Conservation (phyloP, 2,888 invertebrate species). For the Amphimallon solstitiale region DNA sequence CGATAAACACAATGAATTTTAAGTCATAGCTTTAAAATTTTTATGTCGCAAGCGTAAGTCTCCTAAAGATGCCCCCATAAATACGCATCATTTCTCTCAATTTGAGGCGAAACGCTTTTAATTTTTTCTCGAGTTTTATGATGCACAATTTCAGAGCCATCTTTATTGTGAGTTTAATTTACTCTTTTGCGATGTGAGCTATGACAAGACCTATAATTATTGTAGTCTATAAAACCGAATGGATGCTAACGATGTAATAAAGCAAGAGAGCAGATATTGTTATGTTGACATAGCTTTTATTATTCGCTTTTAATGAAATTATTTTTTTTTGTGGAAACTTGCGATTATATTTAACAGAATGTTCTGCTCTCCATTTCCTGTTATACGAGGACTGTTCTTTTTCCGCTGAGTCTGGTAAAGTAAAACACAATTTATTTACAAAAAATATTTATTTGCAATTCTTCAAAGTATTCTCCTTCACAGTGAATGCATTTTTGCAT, state of each 20-base stretch:
- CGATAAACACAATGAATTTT: not conserved
- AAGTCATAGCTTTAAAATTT: constrained; percentile 12
- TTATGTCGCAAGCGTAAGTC: constrained; percentile 8
- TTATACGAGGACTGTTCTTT: no score
- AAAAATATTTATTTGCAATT: no score
- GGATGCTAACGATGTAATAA: constrained; percentile 28
- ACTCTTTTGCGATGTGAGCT: constrained; percentile 24
- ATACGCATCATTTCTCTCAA: constrained; percentile 21
- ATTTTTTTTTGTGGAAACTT: not conserved
- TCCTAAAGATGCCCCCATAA: constrained; percentile 16
- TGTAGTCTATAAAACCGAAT: constrained; percentile 24
- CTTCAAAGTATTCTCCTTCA: no score
- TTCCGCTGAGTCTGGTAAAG: no score
- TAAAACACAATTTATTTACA: no score
- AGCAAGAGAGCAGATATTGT: constrained; percentile 21
- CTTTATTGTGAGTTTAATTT: constrained; percentile 31
- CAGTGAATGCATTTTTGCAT: no score
- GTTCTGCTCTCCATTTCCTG: no score
- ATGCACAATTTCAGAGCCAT: constrained; percentile 3
- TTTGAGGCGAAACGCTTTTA: constrained; percentile 29
- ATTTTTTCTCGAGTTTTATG: constrained; percentile 29
- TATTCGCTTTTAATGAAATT: not conserved
- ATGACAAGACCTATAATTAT: constrained; percentile 20
- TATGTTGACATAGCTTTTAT: constrained; percentile 16
- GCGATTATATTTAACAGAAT: no score